Conservation (phyloP, 2,888 invertebrate genomes). For the Melangyna quadrimaculata region DNA sequence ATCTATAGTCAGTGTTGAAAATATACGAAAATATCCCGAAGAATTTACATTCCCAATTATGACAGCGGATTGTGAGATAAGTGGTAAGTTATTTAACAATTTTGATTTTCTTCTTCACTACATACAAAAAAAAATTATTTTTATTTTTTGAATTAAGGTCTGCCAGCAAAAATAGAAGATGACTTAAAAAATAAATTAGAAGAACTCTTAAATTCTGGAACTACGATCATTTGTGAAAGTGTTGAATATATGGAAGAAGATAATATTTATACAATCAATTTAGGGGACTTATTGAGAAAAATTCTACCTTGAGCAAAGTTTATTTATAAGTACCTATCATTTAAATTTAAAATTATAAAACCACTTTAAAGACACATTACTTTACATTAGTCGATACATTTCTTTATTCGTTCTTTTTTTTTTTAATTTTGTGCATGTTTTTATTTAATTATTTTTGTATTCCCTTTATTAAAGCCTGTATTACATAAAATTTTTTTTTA, state of each 20-base stretch:
- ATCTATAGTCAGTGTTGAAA: slow-evolving; percentile 73
- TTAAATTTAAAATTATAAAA: neutral
- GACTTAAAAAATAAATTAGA: slow-evolving; percentile 29
- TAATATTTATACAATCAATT: slow-evolving; percentile 35
- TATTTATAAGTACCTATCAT: neutral
- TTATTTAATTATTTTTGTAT: too few species aligned
- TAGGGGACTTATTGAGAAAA: slow-evolving; percentile 7
- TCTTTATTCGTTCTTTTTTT: neutral
- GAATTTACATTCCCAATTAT: slow-evolving; percentile 77
- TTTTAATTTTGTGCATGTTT: neutral
- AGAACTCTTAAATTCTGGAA: slow-evolving; percentile 13
- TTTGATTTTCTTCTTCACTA: slow-evolving; percentile 70
- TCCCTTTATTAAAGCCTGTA: too few species aligned
- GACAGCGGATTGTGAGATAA: slow-evolving; percentile 76
- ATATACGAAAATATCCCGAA: slow-evolving; percentile 78
- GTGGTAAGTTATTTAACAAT: slow-evolving; percentile 69
- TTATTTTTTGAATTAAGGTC: slow-evolving; percentile 5
- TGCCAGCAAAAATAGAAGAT: slow-evolving; percentile 19
- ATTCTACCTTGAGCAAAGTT: neutral
- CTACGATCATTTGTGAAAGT: slow-evolving; percentile 27
- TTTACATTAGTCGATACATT: too few species aligned
- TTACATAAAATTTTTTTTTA: too few species aligned
- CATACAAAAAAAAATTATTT: slow-evolving; percentile 25
- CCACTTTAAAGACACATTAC: too few species aligned
- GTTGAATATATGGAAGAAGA: slow-evolving; percentile 39